A percentile compares a stretch with the other conserved stretches of the same genome.
phyloP scores from a whole-genome alignment of 1,140 invertebrate species.

The Dinoponera quadriceps region DNA sequence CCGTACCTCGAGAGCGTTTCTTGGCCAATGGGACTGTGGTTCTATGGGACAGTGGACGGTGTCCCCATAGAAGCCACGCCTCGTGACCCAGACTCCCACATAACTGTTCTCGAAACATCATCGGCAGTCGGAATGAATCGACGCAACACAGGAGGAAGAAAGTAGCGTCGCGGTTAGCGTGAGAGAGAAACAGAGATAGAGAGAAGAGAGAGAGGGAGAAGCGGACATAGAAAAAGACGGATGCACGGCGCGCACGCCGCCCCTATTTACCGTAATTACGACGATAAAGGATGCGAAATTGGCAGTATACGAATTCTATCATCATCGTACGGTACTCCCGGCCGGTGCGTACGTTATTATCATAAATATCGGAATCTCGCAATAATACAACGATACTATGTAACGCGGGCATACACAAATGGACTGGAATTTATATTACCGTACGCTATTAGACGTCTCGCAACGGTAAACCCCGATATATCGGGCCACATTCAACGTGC shows the following conservation, averaged over 20 bases:
- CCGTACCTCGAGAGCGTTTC: slow-evolving; percentile 82
- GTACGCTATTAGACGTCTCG: slow-evolving; percentile 34
- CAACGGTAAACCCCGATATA: slow-evolving; percentile 54
- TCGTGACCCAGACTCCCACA: slow-evolving; percentile 85
- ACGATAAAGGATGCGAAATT: slow-evolving; percentile 48
- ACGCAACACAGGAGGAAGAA: slow-evolving; percentile 71
- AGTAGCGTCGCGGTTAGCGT: slow-evolving; percentile 70
- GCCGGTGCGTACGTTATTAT: slow-evolving; percentile 34
- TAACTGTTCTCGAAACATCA: slow-evolving; percentile 84
- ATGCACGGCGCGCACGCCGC: background rate
- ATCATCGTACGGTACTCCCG: slow-evolving; percentile 35
- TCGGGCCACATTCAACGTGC: slow-evolving; percentile 18
- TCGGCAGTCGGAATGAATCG: slow-evolving; percentile 80
- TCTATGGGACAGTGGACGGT: slow-evolving; percentile 84
- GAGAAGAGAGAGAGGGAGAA: slow-evolving; percentile 36
- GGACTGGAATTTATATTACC: slow-evolving; percentile 40
- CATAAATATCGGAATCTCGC: slow-evolving; percentile 43
- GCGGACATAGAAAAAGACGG: slow-evolving; percentile 49
- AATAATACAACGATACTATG: slow-evolving; percentile 37
- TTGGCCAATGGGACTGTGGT: slow-evolving; percentile 85
- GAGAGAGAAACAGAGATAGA: slow-evolving; percentile 46
- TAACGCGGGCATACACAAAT: slow-evolving; percentile 31
- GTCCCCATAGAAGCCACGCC: slow-evolving; percentile 84
- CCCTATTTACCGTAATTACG: slow-evolving; percentile 29
- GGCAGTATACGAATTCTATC: slow-evolving; percentile 17